These are phyloP conservation scores for Atta texana DNA, from an alignment of 1,140 invertebrate genomes.

Conservation along the genomic window DNA sequence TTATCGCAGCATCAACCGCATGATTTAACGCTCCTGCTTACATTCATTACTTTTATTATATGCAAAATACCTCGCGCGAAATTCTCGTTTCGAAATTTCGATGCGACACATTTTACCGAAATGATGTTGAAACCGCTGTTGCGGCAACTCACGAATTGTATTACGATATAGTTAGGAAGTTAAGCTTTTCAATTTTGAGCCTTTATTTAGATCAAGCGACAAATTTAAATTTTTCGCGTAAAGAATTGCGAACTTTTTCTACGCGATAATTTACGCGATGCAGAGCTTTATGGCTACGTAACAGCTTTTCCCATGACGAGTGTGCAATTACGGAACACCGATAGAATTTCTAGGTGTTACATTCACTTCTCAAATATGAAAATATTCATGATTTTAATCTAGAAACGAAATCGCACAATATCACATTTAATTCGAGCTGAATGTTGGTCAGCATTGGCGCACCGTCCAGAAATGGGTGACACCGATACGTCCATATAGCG, in stretches of 20 bases:
- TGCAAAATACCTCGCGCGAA: slow-evolving; percentile 23
- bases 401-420: slow-evolving; percentile 29
- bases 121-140: not conserved
- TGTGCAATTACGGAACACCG: not conserved
- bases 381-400: slow-evolving; percentile 47
- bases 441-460: not conserved
- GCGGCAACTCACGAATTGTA: not conserved
- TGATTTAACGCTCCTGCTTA: slow-evolving; percentile 58
- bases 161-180: not conserved
- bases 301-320: not conserved
- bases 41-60: slow-evolving; percentile 63
- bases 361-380: slow-evolving; percentile 40
- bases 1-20: not conserved
- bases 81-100: slow-evolving; percentile 1
- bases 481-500: slow-evolving; percentile 14
- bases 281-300: not conserved
- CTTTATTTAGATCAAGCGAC: slow-evolving; percentile 12
- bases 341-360: slow-evolving; percentile 12
- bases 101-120: not conserved
- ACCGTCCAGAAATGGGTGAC: slow-evolving; percentile 26
- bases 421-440: slow-evolving; percentile 35
- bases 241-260: not conserved
- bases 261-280: not conserved
- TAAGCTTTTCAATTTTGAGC: not conserved
- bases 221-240: not conserved